Conservation (phyloP, 2,797 vertebrate species). For the Intellagama lesueurii region DNA sequence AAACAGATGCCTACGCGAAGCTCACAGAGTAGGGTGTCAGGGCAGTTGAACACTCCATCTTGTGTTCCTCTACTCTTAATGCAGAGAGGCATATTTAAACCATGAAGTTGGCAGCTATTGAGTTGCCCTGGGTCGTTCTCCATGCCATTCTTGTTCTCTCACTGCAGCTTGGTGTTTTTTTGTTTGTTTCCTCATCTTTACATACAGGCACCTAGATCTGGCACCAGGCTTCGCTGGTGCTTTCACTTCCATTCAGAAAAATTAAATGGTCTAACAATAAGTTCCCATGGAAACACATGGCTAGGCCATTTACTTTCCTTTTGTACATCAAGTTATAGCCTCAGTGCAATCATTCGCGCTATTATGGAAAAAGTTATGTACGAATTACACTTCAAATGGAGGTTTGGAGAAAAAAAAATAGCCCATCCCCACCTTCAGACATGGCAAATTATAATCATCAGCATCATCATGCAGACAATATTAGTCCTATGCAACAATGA, state of each 20-base stretch:
- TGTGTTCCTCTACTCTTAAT: no score
- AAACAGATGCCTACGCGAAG: neutral
- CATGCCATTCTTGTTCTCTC: neutral
- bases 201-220: neutral
- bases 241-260: neutral
- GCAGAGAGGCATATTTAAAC: neutral
- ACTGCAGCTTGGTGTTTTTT: neutral
- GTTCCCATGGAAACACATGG: constrained; percentile 4
- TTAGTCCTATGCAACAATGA: no score
- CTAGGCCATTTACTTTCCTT: neutral
- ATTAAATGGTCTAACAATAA: neutral
- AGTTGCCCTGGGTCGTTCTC: neutral
- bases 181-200: neutral
- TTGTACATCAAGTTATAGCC: neutral
- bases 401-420: no score
- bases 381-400: neutral
- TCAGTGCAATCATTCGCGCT: neutral
- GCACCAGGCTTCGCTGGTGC: neutral
- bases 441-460: no score
- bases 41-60: no score
- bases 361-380: neutral
- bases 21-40: no score
- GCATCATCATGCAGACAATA: no score
- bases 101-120: neutral
- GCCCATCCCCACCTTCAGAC: no score